Evolutionary conservation across 2,113 vertebrate genomes (phyloP).

Genomic region (Clarias batrachus): DNA sequence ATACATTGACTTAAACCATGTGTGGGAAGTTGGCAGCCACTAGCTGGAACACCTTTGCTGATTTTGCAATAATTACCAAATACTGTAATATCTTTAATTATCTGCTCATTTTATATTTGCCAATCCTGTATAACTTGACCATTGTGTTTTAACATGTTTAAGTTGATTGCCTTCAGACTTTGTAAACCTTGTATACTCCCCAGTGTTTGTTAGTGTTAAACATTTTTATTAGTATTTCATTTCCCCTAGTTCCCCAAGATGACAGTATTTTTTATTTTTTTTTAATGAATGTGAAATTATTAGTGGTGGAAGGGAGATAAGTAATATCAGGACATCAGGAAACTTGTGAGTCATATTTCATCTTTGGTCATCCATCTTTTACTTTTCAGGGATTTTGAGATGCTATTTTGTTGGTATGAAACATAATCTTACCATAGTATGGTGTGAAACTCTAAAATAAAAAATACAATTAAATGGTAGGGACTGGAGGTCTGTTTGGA

Average conservation of each 20-base stretch:
- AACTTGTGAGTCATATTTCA: not conserved
- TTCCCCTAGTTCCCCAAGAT: not conserved
- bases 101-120: conserved; percentile 46
- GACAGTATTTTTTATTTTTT: not conserved
- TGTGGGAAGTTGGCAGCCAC: not conserved
- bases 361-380: conserved; percentile 8
- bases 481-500: not conserved
- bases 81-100: conserved; percentile 2
- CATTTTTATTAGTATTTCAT: conserved; percentile 1
- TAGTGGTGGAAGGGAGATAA: not conserved
- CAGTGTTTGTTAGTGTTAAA: not conserved
- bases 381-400: conserved; percentile 40
- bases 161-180: conserved; percentile 34
- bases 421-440: conserved; percentile 6
- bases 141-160: conserved; percentile 17
- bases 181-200: conserved; percentile 16
- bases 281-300: not conserved
- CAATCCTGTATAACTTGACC: conserved; percentile 51
- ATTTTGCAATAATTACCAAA: conserved; percentile 44
- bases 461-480: conserved; percentile 7
- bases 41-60: conserved; percentile 18
- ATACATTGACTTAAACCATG: not conserved
- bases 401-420: conserved; percentile 21
- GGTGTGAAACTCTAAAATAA: not conserved
- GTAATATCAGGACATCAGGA: not conserved